These are phyloP conservation scores for Ellobius talpinus DNA, from an alignment of 2,113 vertebrate genomes.

Conservation along the genomic window DNA sequence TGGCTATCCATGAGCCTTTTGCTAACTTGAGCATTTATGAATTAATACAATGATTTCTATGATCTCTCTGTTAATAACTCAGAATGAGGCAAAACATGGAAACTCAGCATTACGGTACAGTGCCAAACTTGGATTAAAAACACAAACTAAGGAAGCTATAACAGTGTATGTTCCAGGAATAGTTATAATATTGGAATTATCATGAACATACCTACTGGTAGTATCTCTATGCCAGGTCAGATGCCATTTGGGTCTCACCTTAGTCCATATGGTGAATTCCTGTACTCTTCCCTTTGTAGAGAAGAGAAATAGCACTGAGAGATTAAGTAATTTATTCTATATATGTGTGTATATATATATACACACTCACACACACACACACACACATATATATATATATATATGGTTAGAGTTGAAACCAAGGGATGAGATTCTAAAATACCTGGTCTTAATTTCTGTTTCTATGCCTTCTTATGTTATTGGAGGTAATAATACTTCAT, in stretches of 20 bases:
- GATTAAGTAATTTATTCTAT: background rate
- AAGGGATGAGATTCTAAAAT: background rate
- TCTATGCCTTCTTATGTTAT: background rate
- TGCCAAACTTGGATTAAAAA: background rate
- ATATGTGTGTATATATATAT: background rate
- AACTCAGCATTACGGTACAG: background rate
- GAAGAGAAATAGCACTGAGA: background rate
- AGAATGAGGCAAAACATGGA: conserved; percentile 57
- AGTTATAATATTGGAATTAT: background rate
- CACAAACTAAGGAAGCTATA: conserved; percentile 6
- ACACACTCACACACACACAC: too few relatives aligned
- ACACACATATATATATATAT: too few relatives aligned
- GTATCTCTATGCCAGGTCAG: background rate
- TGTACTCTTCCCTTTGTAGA: background rate
- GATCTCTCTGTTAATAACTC: conserved; percentile 60
- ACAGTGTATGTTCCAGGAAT: background rate
- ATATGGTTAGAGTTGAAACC: background rate
- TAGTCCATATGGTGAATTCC: background rate
- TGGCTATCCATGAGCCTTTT: conserved; percentile 10
- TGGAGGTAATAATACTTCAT: background rate
- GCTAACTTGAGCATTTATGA: background rate
- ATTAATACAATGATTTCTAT: conserved; percentile 28
- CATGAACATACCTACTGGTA: background rate
- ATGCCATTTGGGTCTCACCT: background rate
- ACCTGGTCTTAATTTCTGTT: background rate